Conservation (phyloP, 2,888 invertebrate genomes). For the Andrena haemorrhoa region DNA sequence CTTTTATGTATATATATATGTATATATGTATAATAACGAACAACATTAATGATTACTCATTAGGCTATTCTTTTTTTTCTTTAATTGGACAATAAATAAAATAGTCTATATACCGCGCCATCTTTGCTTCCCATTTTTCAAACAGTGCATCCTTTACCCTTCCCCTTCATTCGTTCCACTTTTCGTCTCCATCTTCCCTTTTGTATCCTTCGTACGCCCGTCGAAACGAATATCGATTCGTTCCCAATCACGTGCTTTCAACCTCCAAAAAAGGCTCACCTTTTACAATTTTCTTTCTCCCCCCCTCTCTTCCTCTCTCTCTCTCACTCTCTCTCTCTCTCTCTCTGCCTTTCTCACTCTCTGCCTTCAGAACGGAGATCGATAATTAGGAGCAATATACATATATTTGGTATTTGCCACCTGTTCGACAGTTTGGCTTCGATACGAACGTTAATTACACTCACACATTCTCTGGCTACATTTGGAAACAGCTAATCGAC, state of each 20-base stretch:
- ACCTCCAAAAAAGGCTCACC: slow-evolving; percentile 28
- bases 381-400: slow-evolving; percentile 65
- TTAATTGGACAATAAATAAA: slow-evolving; percentile 82
- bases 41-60: slow-evolving; percentile 82
- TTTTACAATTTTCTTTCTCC: slow-evolving; percentile 8
- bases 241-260: slow-evolving; percentile 8
- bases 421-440: slow-evolving; percentile 64
- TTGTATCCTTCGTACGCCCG: slow-evolving; percentile 8
- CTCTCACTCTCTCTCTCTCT: neutral
- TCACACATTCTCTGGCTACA: slow-evolving; percentile 60
- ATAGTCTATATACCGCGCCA: slow-evolving; percentile 73
- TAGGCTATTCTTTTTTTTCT: slow-evolving; percentile 76
- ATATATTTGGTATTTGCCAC: slow-evolving; percentile 67
- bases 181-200: neutral
- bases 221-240: slow-evolving; percentile 8
- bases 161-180: neutral
- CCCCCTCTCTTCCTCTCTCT: slow-evolving; percentile 7
- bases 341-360: slow-evolving; percentile 11
- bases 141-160: slow-evolving; percentile 48
- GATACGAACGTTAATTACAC: slow-evolving; percentile 59
- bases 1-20: slow-evolving; percentile 54
- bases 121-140: slow-evolving; percentile 42
- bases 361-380: slow-evolving; percentile 59
- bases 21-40: slow-evolving; percentile 78
- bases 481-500: slow-evolving; percentile 66